Evolutionary conservation across 2,113 vertebrate species (phyloP).

Genomic region (Bungarus multicinctus): DNA sequence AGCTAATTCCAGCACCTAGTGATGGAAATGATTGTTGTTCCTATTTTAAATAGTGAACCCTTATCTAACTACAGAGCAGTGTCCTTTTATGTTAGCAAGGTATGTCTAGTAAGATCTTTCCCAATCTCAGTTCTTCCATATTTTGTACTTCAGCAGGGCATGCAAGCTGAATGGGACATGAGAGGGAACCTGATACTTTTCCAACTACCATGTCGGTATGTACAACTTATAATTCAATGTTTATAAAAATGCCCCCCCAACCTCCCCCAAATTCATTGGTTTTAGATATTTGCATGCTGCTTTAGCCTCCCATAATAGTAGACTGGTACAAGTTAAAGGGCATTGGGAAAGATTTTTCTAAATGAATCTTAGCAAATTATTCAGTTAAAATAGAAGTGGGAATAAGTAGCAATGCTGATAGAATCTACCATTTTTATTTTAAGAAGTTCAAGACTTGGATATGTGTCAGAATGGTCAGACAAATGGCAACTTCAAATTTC

Average conservation of each 20-base stretch:
- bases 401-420: conserved; percentile 44
- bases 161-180: neutral
- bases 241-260: conserved; percentile 4
- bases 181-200: neutral
- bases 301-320: conserved; percentile 39
- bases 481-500: no score
- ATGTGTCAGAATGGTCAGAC: no score
- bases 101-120: neutral
- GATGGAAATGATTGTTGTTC: neutral
- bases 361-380: conserved; percentile 44
- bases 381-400: conserved; percentile 52
- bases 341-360: conserved; percentile 44
- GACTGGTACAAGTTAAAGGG: conserved; percentile 30
- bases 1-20: neutral
- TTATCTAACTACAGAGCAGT: neutral
- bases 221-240: neutral
- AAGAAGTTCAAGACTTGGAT: conserved; percentile 29
- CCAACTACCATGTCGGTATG: neutral
- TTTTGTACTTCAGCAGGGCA: neutral
- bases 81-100: neutral
- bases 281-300: conserved; percentile 11
- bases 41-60: neutral
- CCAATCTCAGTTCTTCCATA: neutral
- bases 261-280: neutral
- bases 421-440: conserved; percentile 65